Evolutionary conservation across 2,888 invertebrate genomes (phyloP).

Genomic region (Caenorhabditis macrosperma): DNA sequence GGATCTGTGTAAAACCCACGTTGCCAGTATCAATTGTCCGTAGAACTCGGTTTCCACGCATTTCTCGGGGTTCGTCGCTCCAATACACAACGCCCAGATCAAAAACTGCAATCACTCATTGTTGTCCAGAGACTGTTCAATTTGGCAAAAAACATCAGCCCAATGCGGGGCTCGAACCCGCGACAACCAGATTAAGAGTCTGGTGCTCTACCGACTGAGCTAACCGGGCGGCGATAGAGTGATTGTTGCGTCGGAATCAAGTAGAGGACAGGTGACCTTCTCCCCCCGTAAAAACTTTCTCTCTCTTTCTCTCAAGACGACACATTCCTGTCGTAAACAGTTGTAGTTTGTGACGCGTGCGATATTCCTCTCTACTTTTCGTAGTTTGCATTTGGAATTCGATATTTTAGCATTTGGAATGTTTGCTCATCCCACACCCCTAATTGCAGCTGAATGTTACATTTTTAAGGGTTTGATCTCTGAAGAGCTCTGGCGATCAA

Average conservation of each 20-base stretch:
- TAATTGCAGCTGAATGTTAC: too few species aligned
- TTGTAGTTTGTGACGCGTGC: too few species aligned
- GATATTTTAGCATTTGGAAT: too few species aligned
- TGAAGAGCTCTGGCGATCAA: too few species aligned
- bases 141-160: slow-evolving; percentile 65
- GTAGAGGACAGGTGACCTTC: neutral
- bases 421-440: too few species aligned
- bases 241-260: neutral
- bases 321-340: too few species aligned
- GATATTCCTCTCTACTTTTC: too few species aligned
- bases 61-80: slow-evolving; percentile 53
- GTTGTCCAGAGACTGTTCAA: neutral
- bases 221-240: slow-evolving; percentile 70
- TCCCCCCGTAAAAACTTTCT: neutral
- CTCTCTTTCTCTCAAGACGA: too few species aligned
- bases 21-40: slow-evolving; percentile 45
- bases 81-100: slow-evolving; percentile 57
- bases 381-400: too few species aligned
- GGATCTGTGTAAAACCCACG: neutral
- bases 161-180: slow-evolving; percentile 80
- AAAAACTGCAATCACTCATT: slow-evolving; percentile 41
- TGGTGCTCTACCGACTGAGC: slow-evolving; percentile 80
- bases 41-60: slow-evolving; percentile 56
- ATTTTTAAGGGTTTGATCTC: too few species aligned
- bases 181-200: slow-evolving; percentile 79